A percentile compares a stretch with the other conserved stretches of the same genome.
Evolutionary conservation across 2,113 vertebrate species (phyloP).

Genomic region (Dipodomys spectabilis): DNA sequence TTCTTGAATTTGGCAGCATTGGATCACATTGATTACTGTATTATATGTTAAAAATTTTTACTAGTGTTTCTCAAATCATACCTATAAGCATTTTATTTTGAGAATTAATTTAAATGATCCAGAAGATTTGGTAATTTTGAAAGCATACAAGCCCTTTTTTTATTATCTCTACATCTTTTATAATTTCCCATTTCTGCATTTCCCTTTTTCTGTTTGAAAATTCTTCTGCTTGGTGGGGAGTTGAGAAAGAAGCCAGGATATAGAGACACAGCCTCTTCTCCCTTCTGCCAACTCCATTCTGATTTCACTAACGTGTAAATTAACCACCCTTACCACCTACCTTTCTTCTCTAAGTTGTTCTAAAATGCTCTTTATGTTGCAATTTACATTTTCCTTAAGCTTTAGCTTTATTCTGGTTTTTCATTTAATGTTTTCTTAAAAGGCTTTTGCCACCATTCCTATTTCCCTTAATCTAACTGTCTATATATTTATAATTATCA

Average conservation of each 20-base stretch:
- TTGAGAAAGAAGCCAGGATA: background rate
- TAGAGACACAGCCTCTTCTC: background rate
- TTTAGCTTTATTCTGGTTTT: background rate
- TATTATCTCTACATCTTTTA: background rate
- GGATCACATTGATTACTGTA: background rate
- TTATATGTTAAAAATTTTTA: conserved; percentile 5
- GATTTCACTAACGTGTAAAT: background rate
- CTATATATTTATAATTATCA: background rate
- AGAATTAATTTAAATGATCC: conserved; percentile 30
- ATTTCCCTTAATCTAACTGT: background rate
- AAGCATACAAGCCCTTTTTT: background rate
- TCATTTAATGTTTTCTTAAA: conserved; percentile 4
- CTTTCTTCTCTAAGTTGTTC: background rate
- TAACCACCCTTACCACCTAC: no score
- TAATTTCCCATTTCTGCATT: conserved; percentile 23
- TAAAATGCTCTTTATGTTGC: background rate
- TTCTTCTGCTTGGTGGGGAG: background rate
- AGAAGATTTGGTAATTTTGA: conserved; percentile 33
- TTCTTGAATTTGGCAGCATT: conserved; percentile 1
- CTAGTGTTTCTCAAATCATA: background rate
- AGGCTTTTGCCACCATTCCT: background rate
- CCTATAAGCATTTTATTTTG: conserved; percentile 13
- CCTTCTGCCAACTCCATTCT: background rate
- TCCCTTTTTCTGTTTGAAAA: conserved; percentile 7
- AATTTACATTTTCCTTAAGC: conserved; percentile 2